Percentiles rank a stretch among this genome's conserved stretches.
Evolutionary conservation across 1,140 invertebrate species (phyloP).

Genomic region (Drosophila pruinosa): DNA sequence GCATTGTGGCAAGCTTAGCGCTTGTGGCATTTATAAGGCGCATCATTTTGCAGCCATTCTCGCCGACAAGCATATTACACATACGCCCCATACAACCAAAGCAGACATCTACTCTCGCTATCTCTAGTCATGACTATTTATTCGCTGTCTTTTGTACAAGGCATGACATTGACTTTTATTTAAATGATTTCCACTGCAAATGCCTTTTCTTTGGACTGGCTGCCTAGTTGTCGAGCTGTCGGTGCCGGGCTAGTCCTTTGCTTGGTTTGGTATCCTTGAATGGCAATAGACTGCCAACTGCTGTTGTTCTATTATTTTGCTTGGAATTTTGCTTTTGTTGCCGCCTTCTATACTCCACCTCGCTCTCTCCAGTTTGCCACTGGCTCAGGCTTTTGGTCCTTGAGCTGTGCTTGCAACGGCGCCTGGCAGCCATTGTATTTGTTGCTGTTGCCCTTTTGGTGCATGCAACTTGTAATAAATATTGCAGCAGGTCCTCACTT

Average conservation of each 20-base stretch:
- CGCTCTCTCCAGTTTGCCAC: conserved; percentile 8
- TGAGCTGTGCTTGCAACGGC: neutral
- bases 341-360: neutral
- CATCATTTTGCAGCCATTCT: conserved; percentile 48
- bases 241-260: neutral
- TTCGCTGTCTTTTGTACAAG: conserved; percentile 75
- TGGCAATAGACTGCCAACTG: conserved; percentile 67
- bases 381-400: neutral
- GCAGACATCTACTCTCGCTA: neutral
- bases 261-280: conserved; percentile 46
- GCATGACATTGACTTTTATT: conserved; percentile 81
- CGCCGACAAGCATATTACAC: conserved; percentile 61
- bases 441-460: conserved; percentile 47
- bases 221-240: neutral
- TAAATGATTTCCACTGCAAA: conserved; percentile 71
- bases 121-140: conserved; percentile 56
- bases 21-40: conserved; percentile 59
- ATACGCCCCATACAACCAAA: conserved; percentile 49
- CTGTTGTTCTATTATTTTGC: conserved; percentile 21
- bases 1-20: conserved; percentile 23
- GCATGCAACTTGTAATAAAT: conserved; percentile 79
- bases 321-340: neutral
- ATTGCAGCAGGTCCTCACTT: conserved; percentile 52
- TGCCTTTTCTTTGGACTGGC: conserved; percentile 26
- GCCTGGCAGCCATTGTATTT: conserved; percentile 40